phyloP scores from a whole-genome alignment of 35 echinoderm and acorn worm genomes.

The Strongylocentrotus purpuratus region DNA sequence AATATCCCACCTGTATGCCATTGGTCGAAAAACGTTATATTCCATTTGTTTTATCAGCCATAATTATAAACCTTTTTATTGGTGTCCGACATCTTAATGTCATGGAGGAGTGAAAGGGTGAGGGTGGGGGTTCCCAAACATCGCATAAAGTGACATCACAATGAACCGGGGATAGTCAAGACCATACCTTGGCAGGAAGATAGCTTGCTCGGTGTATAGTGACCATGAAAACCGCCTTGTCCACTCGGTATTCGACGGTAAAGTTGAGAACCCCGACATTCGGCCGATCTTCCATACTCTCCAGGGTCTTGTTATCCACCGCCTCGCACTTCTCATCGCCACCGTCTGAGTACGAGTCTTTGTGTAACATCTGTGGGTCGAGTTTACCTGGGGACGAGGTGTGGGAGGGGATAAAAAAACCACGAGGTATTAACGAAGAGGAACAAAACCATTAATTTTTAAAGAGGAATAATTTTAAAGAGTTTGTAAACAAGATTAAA shows the following conservation, averaged over 20 bases:
- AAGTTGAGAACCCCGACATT: constrained; percentile 83
- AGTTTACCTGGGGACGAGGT: constrained; percentile 48
- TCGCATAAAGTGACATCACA: neutral
- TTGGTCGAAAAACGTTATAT: too few species aligned
- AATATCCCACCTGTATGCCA: too few species aligned
- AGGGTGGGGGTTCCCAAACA: too few species aligned
- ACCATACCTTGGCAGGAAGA: constrained; percentile 65
- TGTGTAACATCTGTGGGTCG: constrained; percentile 79
- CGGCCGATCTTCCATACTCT: constrained; percentile 48
- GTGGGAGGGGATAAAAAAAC: neutral
- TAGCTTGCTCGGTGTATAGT: constrained; percentile 90
- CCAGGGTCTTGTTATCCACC: constrained; percentile 62
- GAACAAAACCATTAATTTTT: neutral
- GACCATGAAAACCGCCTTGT: constrained; percentile 90
- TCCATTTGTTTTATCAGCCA: too few species aligned
- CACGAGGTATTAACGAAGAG: neutral
- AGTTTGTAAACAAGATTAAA: too few species aligned
- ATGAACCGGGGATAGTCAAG: neutral
- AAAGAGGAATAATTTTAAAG: neutral
- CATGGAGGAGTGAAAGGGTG: too few species aligned
- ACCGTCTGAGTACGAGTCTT: constrained; percentile 92
- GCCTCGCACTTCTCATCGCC: constrained; percentile 69
- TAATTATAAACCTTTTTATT: too few species aligned
- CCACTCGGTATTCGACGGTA: constrained; percentile 87
- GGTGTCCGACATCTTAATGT: too few species aligned